phyloP scores from a whole-genome alignment of 2,113 vertebrate species.

The Eurypyga helias region DNA sequence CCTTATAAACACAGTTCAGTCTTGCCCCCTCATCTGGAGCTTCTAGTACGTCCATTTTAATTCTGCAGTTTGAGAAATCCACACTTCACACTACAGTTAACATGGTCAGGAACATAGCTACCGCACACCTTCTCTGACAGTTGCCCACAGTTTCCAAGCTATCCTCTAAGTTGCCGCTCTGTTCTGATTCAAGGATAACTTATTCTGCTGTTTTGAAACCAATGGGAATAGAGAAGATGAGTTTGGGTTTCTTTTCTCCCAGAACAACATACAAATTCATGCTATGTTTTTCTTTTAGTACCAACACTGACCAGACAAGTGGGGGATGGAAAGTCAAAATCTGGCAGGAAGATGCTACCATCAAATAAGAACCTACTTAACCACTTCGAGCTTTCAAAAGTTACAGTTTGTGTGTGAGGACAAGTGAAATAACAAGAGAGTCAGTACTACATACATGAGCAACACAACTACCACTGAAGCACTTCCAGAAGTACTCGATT shows the following conservation, averaged over 20 bases:
- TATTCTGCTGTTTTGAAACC: neutral
- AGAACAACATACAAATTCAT: neutral
- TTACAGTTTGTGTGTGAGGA: fast-evolving
- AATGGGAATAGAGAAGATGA: fast-evolving
- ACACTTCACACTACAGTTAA: neutral
- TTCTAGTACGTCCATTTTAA: neutral
- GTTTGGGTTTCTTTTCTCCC: neutral
- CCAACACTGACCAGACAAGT: neutral
- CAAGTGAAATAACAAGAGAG: neutral
- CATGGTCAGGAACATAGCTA: fast-evolving
- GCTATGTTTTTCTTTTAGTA: neutral
- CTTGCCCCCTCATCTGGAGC: neutral
- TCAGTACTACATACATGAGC: fast-evolving
- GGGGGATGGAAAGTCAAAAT: fast-evolving
- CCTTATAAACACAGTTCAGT: neutral
- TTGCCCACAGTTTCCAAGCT: neutral
- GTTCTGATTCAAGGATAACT: neutral
- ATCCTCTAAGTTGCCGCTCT: neutral
- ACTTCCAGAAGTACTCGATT: neutral
- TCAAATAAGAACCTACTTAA: fast-evolving
- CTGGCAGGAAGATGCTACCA: neutral
- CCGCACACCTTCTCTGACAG: fast-evolving
- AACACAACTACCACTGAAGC: fast-evolving
- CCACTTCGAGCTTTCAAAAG: neutral
- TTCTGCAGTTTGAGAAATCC: neutral